phyloP scores from a whole-genome alignment of 2,113 vertebrate genomes.

The Grallaria varia region DNA sequence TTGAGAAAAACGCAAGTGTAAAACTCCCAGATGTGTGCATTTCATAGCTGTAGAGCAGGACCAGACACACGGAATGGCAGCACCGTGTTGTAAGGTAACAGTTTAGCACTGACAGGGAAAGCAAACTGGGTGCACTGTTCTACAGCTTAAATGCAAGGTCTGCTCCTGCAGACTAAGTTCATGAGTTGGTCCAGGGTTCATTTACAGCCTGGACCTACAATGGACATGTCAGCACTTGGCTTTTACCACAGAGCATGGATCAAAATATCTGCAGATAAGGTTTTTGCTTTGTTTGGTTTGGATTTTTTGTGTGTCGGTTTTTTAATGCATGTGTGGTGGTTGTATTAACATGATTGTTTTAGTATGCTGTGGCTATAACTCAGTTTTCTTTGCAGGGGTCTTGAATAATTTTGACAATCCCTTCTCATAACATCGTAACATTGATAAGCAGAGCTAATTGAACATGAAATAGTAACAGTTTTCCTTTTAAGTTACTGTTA shows the following conservation, averaged over 20 bases:
- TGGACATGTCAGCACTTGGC: neutral
- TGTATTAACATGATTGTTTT: neutral
- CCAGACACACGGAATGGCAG: rapidly evolving
- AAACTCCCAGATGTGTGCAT: neutral
- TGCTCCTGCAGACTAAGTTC: neutral
- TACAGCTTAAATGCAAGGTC: neutral
- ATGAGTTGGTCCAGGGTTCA: neutral
- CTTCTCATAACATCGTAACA: neutral
- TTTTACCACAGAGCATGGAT: neutral
- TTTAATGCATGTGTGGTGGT: neutral
- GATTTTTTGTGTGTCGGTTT: neutral
- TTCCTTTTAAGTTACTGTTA: neutral
- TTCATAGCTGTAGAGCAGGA: neutral
- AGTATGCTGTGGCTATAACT: neutral
- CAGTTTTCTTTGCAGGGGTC: neutral
- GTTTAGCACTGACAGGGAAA: neutral
- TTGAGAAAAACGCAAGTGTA: rapidly evolving
- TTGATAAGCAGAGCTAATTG: neutral
- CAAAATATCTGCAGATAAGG: neutral
- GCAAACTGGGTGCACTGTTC: neutral
- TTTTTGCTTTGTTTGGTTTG: neutral
- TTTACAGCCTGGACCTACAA: neutral
- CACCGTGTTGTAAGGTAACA: neutral
- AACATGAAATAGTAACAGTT: neutral
- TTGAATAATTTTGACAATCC: neutral